Base-by-base conservation (phyloP, 2,797 vertebrate species). In the Gambusia yucatana region DNA sequence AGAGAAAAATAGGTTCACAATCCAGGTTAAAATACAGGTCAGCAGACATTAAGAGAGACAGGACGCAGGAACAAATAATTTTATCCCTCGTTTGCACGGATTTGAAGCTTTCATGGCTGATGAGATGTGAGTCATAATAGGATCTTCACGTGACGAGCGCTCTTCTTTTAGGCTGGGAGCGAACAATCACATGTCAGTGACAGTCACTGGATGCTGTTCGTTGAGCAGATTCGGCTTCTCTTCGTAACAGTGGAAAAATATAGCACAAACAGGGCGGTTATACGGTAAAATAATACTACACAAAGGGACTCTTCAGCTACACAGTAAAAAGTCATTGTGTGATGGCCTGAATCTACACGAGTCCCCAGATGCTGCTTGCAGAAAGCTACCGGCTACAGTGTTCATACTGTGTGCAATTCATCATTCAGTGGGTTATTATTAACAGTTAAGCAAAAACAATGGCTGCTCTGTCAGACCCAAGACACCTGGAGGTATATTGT, bases 1-100 rank as follows among this genome's bases (percentile, higher is more conserved):
- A 95, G 87, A 96, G 83, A 93, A 95, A 96, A 95, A 96, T 95
- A 95, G 91, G 91, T 95, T 92, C 90, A 94, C 84, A 90, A 92
- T 93, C 90, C 87, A 92, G 59, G 89, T 91, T 93, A 88, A 83
- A 91, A 89, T 92, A 88, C 92, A 92, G 92, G 91, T 93, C 92
- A 92, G 87, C 78, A 82, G 85, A 89, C 79, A 80, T 73, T 36
- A 50, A 82, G 70, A 70, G 78, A 82, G 82, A 81, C 77, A 22
- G 80, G 79, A 86, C 75, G 70, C 70, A 50, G 75, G 78, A 81
- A 87, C 87, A 83, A 82, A 80, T 85, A 13, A 82, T 85, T 89
- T 82, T 4, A 85, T 80, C 84, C 84, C 77, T 77, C 48, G 25
- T 84, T 77, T 77, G 85, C 75, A 80, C 76, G 84, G 84, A 86